These are phyloP conservation scores for Gymnobelideus leadbeateri DNA, from an alignment of 2,113 vertebrate genomes.

Conservation along the genomic window DNA sequence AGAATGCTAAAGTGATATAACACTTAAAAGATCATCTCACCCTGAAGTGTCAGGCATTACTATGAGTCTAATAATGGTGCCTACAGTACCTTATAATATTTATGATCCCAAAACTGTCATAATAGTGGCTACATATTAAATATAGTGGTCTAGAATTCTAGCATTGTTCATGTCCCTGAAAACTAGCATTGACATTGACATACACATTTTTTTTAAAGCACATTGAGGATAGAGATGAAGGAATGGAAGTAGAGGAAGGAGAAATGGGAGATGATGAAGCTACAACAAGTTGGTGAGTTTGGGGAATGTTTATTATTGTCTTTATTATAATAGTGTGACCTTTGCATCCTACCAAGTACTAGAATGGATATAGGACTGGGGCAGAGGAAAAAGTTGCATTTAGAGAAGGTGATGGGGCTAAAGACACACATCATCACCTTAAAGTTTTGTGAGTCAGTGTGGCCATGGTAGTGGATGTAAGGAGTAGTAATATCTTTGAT, in stretches of 20 bases:
- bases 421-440: not conserved
- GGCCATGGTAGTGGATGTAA: not conserved
- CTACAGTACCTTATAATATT: not conserved
- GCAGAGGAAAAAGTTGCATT: slow-evolving; percentile 16
- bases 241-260: slow-evolving; percentile 98
- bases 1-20: not conserved
- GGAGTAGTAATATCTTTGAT: not conserved
- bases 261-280: slow-evolving; percentile 99
- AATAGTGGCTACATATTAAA: not conserved
- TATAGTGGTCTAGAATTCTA: not conserved
- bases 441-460: not conserved
- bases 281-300: slow-evolving; percentile 92
- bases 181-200: not conserved
- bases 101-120: not conserved
- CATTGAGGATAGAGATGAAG: slow-evolving; percentile 93
- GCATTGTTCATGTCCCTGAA: slow-evolving; percentile 4
- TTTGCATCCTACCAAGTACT: slow-evolving; percentile 24
- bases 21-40: not conserved
- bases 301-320: slow-evolving; percentile 21
- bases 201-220: slow-evolving; percentile 86
- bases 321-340: slow-evolving; percentile 8
- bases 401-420: not conserved
- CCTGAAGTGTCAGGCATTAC: not conserved
- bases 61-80: not conserved
- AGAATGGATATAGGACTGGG: not conserved